Base-by-base conservation (phyloP, 2,888 invertebrate genomes). In the Nemoura dubitans region DNA sequence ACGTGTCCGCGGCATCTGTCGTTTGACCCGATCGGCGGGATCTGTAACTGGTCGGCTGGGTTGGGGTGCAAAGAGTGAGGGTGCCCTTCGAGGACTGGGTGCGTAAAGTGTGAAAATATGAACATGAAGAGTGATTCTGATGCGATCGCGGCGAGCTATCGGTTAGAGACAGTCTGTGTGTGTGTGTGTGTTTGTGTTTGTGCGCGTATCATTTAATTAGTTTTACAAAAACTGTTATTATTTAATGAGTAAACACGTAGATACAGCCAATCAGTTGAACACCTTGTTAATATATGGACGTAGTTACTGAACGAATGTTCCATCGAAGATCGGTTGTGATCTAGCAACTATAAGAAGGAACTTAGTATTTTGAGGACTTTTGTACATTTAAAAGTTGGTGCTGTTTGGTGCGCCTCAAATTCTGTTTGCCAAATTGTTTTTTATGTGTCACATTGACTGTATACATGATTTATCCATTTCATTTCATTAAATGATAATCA, bases 21-120 rank as follows among this genome's bases (percentile, higher is more conserved):
- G 89, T 98, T 97, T 91, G 97, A 98, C 91, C 97, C 97, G 0
- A 95, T 97, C 0, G 97, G 97, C 3, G 97, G 97, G 28, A 97
- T 97, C 89, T 98, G 98, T 91, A 97, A 97, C 92, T 97, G 97
- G 97, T 95, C 96, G 0, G 95, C 96, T 0, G 97, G 96, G 0
- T 92, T 96, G 25, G 96, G 96, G 0, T 97, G 97, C 90, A 94
- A 94, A 88, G 95, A 96, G 88, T 92, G 90, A 76, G 14, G 14
- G 29, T 26, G 59, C 14, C 6, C 59, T 59, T 10, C 21, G 59
- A 16, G 59, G 14, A 59, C 59, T 59, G 59, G 59, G 14, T 59
- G 59, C 21, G 10, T 59, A 2, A 21, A 1, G 59, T 16, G 59
- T 59, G 59, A 59, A 59, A 59, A 59, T 59, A 59, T 59, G 21